Evolutionary conservation across 2,113 vertebrate genomes (phyloP).

Genomic region (Anhinga rufa): DNA sequence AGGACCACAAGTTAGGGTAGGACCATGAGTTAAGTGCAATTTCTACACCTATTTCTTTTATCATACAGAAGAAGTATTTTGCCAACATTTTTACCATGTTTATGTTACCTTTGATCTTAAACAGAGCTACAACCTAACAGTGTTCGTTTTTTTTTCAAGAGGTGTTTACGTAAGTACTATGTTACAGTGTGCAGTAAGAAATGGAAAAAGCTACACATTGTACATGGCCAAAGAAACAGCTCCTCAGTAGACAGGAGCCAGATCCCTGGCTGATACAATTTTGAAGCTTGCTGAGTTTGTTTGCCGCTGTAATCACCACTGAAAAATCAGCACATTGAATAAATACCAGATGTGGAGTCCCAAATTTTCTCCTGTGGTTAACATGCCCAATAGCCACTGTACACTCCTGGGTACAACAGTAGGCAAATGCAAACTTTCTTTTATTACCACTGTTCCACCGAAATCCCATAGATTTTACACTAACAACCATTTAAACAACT

Average conservation of each 20-base stretch:
- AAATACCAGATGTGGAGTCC: not conserved
- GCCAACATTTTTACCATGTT: not conserved
- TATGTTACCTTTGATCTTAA: not conserved
- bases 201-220: not conserved
- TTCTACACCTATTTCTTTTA: not conserved
- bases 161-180: not conserved
- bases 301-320: not conserved
- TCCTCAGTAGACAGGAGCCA: not conserved
- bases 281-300: not conserved
- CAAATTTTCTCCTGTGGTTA: not conserved
- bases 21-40: not conserved
- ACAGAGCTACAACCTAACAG: not conserved
- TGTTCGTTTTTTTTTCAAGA: not conserved
- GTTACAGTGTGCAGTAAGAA: not conserved
- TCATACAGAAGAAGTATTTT: not conserved
- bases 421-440: not conserved
- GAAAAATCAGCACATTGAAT: not conserved
- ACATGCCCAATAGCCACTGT: not conserved
- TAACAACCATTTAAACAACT: not conserved
- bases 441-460: not conserved
- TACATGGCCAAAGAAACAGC: not conserved
- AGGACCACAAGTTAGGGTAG: not conserved
- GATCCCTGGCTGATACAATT: fast-evolving
- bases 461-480: not conserved
- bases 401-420: not conserved